A percentile compares a stretch with the other conserved stretches of the same genome.
Conservation (phyloP, 2,888 invertebrate species). For the Aphidius colemani region DNA sequence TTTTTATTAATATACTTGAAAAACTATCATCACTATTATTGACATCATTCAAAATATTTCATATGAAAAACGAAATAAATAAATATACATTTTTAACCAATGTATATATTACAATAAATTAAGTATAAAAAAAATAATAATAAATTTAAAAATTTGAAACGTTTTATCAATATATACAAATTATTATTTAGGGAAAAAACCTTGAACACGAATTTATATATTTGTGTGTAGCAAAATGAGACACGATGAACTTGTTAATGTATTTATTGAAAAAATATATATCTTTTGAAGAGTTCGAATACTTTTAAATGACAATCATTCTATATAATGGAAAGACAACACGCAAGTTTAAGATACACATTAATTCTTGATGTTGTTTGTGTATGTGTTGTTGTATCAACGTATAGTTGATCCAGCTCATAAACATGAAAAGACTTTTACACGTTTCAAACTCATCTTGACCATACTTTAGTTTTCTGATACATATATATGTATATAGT, state of each 20-base stretch:
- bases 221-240: slow-evolving; percentile 17
- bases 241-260: neutral
- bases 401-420: neutral
- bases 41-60: neutral
- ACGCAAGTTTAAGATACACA: slow-evolving; percentile 26
- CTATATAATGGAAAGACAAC: slow-evolving; percentile 32
- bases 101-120: no score
- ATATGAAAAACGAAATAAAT: no score
- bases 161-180: slow-evolving; percentile 1
- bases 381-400: neutral
- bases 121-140: neutral
- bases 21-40: no score
- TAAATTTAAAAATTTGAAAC: slow-evolving; percentile 8
- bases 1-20: neutral
- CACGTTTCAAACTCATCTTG: neutral
- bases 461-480: neutral
- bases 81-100: no score
- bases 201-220: slow-evolving; percentile 16
- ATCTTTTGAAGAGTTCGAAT: neutral
- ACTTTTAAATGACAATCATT: slow-evolving; percentile 32
- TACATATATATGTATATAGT: slow-evolving; percentile 4
- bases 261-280: slow-evolving; percentile 5
- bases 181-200: slow-evolving; percentile 12
- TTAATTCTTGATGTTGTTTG: neutral
- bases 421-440: neutral